Base-by-base conservation (phyloP, 1,140 invertebrate species). In the Plutomurus gul region DNA sequence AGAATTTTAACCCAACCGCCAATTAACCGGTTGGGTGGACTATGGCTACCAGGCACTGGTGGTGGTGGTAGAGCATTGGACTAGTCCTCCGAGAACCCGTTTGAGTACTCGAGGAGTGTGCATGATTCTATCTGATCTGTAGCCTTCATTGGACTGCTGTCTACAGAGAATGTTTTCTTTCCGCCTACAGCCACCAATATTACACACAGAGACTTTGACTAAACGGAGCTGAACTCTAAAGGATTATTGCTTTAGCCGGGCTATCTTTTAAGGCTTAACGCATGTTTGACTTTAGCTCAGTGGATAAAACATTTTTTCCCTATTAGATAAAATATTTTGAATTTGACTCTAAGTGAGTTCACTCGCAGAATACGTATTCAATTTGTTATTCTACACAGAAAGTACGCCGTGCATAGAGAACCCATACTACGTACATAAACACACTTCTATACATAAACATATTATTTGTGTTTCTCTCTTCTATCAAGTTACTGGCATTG, bases 151-250 rank as follows among this genome's bases (percentile, higher is more conserved):
- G 16, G 27, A 30, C 27, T 30, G 13, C 56, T 36, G 4, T 33
- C 56, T 51, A n/a, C n/a, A 65, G n/a, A n/a, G n/a, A n/a, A 65
- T 65, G 30, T 27, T 65, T 65, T 65, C 11, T 33, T 65, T 65
- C 16, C 36, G 30, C 56, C 56, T 65, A 33, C 16, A 36, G 30
- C 56, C 16, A 33, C 30, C 18, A 33, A 27, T 33, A 65, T 47
- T 47, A 16, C 43, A 4, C n/a, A 18, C 43, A 47, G 20, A 47
- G 43, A 46, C 20, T n/a, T 18, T 47, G 43, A 47, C 4, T 47
- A 20, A 18, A 18, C 3, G 43, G 20, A 46, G 22, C 25, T 30
- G 30, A 1, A 65, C n/a, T n/a, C n/a, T n/a, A n/a, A n/a, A n/a
- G 18, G 8, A 65, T 65, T 65, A 65, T 65, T 65, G 16, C 56